phyloP scores from a whole-genome alignment of 2,888 invertebrate species.

The Piscicola geometra region DNA sequence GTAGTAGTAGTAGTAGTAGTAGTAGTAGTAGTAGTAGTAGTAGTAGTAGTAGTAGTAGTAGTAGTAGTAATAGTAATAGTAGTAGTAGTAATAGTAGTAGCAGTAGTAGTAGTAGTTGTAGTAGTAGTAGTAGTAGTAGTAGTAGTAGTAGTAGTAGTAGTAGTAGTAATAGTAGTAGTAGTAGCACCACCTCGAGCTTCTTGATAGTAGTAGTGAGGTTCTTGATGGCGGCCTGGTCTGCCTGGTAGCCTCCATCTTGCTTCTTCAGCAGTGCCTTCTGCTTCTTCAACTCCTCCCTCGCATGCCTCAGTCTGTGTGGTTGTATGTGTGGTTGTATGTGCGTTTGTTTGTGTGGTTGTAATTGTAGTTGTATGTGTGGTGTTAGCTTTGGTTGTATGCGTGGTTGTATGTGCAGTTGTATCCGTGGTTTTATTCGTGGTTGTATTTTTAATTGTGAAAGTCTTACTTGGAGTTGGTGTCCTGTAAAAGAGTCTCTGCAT shows the following conservation, averaged over 20 bases:
- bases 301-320: conserved; percentile 51
- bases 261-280: conserved; percentile 66
- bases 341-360: too few relatives aligned
- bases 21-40: conserved; percentile 27
- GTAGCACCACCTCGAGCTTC: conserved; percentile 51
- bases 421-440: too few relatives aligned
- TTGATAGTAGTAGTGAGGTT: conserved; percentile 56
- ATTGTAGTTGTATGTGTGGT: too few relatives aligned
- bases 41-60: conserved; percentile 27
- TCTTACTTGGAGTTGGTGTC: background rate
- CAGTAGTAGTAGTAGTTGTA: conserved; percentile 21
- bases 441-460: too few relatives aligned
- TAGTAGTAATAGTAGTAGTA: conserved; percentile 28
- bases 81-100: conserved; percentile 10
- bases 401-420: too few relatives aligned
- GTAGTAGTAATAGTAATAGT: conserved; percentile 12
- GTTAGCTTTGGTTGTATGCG: too few relatives aligned
- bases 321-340: background rate
- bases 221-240: conserved; percentile 61
- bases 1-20: conserved; percentile 30
- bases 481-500: conserved; percentile 1
- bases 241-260: conserved; percentile 66
- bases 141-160: conserved; percentile 27
- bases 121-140: conserved; percentile 25
- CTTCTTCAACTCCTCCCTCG: conserved; percentile 59